These are phyloP conservation scores for Anarrhichthys ocellatus DNA, from an alignment of 2,113 vertebrate genomes.

Conservation along the genomic window DNA sequence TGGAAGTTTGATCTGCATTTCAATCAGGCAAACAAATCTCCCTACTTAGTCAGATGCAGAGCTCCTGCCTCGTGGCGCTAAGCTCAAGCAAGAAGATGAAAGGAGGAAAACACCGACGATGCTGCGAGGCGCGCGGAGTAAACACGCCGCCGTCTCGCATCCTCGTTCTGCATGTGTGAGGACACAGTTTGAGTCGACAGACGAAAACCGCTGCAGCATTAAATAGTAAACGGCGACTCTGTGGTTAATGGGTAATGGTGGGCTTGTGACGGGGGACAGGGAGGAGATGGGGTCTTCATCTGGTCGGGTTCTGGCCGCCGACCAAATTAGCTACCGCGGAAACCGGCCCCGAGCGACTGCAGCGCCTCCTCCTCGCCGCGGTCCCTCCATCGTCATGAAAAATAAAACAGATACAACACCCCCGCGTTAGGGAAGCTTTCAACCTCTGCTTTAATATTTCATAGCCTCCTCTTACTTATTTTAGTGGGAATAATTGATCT, in stretches of 20 bases:
- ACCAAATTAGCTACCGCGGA: conserved; percentile 60
- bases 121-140: conserved; percentile 16
- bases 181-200: conserved; percentile 30
- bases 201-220: conserved; percentile 17
- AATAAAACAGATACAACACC: conserved; percentile 82
- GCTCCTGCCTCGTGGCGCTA: conserved; percentile 15
- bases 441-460: conserved; percentile 80
- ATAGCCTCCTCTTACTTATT: conserved; percentile 79
- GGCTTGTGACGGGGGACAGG: conserved; percentile 12
- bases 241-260: conserved; percentile 6
- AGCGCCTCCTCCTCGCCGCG: conserved; percentile 15
- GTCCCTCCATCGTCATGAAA: conserved; percentile 79
- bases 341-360: conserved; percentile 61
- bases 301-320: conserved; percentile 14
- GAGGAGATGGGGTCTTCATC: conserved; percentile 38
- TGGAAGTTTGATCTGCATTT: conserved; percentile 45
- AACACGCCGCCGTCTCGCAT: conserved; percentile 35
- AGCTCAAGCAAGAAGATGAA: conserved; percentile 43
- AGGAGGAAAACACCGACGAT: conserved; percentile 32
- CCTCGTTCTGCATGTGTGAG: conserved; percentile 19
- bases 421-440: conserved; percentile 77
- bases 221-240: conserved; percentile 30
- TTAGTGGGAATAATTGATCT: conserved; percentile 83
- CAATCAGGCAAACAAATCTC: conserved; percentile 58
- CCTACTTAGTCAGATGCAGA: conserved; percentile 23